Base-by-base conservation (phyloP, 2,797 vertebrate genomes). In the Thamnophis elegans region DNA sequence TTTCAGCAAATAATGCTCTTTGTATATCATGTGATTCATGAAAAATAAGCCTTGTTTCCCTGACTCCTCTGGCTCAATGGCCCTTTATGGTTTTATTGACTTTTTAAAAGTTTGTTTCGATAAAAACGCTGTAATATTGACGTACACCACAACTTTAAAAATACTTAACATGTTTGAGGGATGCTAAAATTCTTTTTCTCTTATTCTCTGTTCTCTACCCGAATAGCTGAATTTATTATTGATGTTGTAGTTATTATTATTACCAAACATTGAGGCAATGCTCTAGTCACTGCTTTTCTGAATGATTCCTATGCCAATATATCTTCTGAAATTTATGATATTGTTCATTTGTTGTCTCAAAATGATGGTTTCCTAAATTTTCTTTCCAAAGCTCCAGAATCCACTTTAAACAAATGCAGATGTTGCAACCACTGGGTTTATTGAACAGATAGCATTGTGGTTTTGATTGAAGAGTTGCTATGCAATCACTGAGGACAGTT, bases 1-100 rank as follows among this genome's bases (percentile, higher is more conserved):
- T 97, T 98, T 97, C 97, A 97, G 97, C 97, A 97, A 98, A 97
- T 98, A 98, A 98, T 97, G 96, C 97, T 96, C 95, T 94, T 95
- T 95, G 95, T 94, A 95, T 95, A 95, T 97, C 97, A 98, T 97
- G 97, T 98, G 97, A 98, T 97, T 97, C 42, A 36, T 96, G 95
- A 95, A 97, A 97, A 98, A 98, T 97, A 98, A 97, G 97, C 96
- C 96, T 97, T 96, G 62, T 90, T 68, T 97, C 42, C 94, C 55
- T 32, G 28, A 73, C 47, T 12, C 14, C 25, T 47, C 36, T 60
- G 22, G 96, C 94, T 97, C 97, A 97, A 97, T 97, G 97, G 97
- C 97, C 96, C 96, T 98, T 97, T 98, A 97, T 97, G 96, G 96
- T 91, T 97, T 98, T 97, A 97, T 97, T 96, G 94, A 97, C 96